These are phyloP conservation scores for Fragum whitleyi DNA, from an alignment of 2,888 invertebrate genomes.

Conservation along the genomic window DNA sequence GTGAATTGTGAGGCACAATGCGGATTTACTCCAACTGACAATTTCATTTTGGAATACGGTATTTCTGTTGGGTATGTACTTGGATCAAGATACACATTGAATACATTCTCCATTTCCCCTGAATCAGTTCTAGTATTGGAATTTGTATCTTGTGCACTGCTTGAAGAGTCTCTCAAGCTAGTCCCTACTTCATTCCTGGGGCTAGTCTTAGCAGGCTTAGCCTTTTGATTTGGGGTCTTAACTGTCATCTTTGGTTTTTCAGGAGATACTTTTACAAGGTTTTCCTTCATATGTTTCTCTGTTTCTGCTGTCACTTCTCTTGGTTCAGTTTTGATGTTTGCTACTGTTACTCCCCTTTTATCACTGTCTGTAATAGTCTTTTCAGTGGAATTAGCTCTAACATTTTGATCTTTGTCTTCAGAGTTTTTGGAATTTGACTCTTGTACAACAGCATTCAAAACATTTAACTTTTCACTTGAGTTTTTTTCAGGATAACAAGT, in stretches of 20 bases:
- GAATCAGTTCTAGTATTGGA: not conserved
- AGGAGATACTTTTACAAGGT: not conserved
- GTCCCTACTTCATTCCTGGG: not conserved
- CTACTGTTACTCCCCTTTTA: too few relatives aligned
- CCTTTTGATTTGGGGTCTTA: not conserved
- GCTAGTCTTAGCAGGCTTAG: too few relatives aligned
- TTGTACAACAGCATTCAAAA: too few relatives aligned
- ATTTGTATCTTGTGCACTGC: not conserved
- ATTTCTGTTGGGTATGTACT: not conserved
- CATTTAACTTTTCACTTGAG: too few relatives aligned
- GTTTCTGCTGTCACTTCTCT: too few relatives aligned
- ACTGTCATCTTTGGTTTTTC: not conserved
- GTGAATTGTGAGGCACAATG: not conserved
- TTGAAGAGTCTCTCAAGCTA: not conserved
- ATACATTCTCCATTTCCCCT: not conserved
- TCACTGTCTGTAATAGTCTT: too few relatives aligned
- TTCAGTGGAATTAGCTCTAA: too few relatives aligned
- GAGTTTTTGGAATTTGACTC: too few relatives aligned
- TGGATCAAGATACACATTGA: not conserved
- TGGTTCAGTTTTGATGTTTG: too few relatives aligned
- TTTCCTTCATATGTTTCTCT: too few relatives aligned
- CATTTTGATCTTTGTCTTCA: too few relatives aligned
- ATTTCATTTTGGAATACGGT: not conserved
- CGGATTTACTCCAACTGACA: not conserved
- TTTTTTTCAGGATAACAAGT: too few relatives aligned